These are phyloP conservation scores for Drosophila hawaiiensis DNA, from an alignment of 2,888 invertebrate genomes.

Conservation along the genomic window DNA sequence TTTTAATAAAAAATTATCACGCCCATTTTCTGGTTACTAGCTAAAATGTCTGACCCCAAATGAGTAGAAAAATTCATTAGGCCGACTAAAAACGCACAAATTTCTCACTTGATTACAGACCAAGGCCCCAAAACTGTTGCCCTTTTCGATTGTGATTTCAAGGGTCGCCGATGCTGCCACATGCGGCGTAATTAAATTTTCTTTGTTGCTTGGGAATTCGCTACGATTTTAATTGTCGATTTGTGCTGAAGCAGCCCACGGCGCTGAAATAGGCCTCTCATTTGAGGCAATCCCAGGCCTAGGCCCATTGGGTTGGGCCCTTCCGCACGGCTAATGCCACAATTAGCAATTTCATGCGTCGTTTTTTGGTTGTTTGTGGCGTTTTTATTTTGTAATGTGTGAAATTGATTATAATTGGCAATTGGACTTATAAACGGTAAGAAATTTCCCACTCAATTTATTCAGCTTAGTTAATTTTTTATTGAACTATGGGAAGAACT, in stretches of 20 bases:
- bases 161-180: constrained; percentile 64
- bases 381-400: constrained; percentile 65
- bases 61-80: constrained; percentile 69
- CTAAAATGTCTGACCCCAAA: constrained; percentile 42
- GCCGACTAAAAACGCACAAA: constrained; percentile 46
- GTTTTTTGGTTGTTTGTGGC: constrained; percentile 35
- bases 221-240: constrained; percentile 76
- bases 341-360: constrained; percentile 79
- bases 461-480: not conserved
- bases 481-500: constrained; percentile 35
- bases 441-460: constrained; percentile 44
- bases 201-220: constrained; percentile 77
- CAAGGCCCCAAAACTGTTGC: constrained; percentile 49
- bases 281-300: constrained; percentile 32
- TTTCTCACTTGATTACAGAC: constrained; percentile 74
- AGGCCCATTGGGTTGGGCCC: constrained; percentile 52
- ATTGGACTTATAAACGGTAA: constrained; percentile 62
- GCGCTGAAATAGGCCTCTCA: constrained; percentile 43
- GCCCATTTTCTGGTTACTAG: constrained; percentile 62
- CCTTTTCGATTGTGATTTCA: constrained; percentile 47
- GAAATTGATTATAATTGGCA: constrained; percentile 76
- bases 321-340: constrained; percentile 60
- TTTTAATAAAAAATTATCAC: constrained; percentile 49
- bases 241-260: constrained; percentile 57
- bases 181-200: constrained; percentile 78